phyloP scores from a whole-genome alignment of 1,140 invertebrate species.

The Calliopsis andreniformis region DNA sequence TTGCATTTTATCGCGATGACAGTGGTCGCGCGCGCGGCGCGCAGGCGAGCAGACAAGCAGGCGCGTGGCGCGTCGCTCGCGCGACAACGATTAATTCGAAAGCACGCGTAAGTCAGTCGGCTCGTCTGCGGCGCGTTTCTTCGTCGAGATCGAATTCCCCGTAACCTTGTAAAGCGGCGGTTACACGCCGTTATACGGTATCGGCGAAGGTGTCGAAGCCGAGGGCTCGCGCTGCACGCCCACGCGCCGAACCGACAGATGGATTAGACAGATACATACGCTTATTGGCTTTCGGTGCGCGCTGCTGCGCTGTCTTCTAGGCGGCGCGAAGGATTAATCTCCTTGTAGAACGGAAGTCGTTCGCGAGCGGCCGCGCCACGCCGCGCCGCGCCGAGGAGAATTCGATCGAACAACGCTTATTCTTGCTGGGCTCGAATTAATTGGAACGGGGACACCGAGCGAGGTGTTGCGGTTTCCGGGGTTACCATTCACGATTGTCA shows the following conservation, averaged over 20 bases:
- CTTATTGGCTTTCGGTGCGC: conserved; percentile 43
- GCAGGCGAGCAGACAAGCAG: not conserved
- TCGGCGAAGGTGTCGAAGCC: conserved; percentile 63
- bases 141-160: conserved; percentile 58
- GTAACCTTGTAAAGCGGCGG: conserved; percentile 61
- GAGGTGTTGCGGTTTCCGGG: no score
- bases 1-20: conserved; percentile 44
- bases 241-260: conserved; percentile 39
- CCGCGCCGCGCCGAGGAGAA: no score
- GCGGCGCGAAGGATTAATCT: not conserved
- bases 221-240: conserved; percentile 31
- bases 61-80: conserved; percentile 1
- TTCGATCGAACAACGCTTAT: not conserved
- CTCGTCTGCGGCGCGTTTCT: conserved; percentile 15
- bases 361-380: no score
- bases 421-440: not conserved
- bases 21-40: not conserved
- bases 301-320: not conserved
- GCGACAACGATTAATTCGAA: conserved; percentile 47
- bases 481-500: not conserved
- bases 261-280: conserved; percentile 57
- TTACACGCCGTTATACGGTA: conserved; percentile 64
- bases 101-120: conserved; percentile 21
- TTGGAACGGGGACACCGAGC: not conserved
- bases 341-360: not conserved